Evolutionary conservation across 2,888 invertebrate species (phyloP), one percentile per base, ranked within the genome.

Genomic region (Ennomos fuscantarius): DNA sequence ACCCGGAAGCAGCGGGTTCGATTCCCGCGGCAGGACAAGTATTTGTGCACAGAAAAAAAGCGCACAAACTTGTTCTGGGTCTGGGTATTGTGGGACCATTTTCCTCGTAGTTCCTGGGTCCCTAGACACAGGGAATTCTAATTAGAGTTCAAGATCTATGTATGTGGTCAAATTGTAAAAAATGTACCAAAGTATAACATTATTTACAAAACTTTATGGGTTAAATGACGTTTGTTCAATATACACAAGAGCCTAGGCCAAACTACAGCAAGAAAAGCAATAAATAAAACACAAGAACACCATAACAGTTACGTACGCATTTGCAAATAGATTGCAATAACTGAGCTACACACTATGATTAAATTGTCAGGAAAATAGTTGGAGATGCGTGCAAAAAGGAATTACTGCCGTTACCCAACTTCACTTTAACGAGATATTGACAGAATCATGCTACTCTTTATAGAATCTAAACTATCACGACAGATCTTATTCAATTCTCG

Each of bases 361-460:
- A 73, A 70, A 72, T 65, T 70, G 76, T 72, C 74, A 74, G 53
- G 74, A 70, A 76, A 74, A 50, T 54, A 54, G 66, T 66, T 65
- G 68, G 63, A 71, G 55, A 52, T 34, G 58, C 58, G 43, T 44
- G 65, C 65, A 72, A 71, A 73, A 76, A 76, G 66, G 63, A 62
- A 68, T 67, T 61, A 66, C 12, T 44, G 39, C 48, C 24, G 62
- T 62, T 62, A 62, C 55, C 43, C 44, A 62, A 62, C 45, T 44
- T 35, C 39, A 48, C 44, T 53, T 53, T 49, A 31, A 49, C 52
- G 43, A 57, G 41, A 57, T 52, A 58, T 49, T 59, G 58, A 59
- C 53, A 59, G 53, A 59, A 54, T 37, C 40, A 41, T 54, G 58
- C 49, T 53, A 36, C 49, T 37, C 41, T 51, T 24, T 51, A 46